A percentile compares a stretch with the other conserved stretches of the same genome.
Conservation (phyloP, 2,797 vertebrate genomes). For the Neoniphon sammara region DNA sequence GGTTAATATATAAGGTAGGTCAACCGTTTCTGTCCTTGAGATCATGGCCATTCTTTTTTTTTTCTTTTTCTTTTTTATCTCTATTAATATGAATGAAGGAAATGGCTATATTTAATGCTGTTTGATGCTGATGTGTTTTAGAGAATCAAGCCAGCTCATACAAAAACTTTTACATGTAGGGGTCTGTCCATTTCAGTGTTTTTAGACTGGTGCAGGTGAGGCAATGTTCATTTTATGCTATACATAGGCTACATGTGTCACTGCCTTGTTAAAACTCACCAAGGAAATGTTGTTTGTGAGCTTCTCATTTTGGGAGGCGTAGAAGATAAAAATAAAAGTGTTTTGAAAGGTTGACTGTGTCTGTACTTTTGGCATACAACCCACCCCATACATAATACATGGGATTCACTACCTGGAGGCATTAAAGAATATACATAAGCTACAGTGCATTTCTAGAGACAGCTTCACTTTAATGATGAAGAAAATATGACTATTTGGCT, state of each 20-base stretch:
- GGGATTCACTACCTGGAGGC: neutral
- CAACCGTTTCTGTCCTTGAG: constrained; percentile 61
- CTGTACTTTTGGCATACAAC: constrained; percentile 17
- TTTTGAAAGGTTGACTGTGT: constrained; percentile 72
- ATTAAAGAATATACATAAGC: too few relatives aligned
- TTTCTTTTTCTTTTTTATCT: too few relatives aligned
- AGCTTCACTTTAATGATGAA: neutral
- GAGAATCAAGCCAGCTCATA: constrained; percentile 63
- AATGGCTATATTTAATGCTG: constrained; percentile 72
- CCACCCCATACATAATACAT: neutral
- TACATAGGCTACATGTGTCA: constrained; percentile 71
- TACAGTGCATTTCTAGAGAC: neutral
- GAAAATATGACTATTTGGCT: neutral
- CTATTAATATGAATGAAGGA: constrained; percentile 72
- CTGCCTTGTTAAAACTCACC: constrained; percentile 79
- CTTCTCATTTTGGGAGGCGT: constrained; percentile 71
- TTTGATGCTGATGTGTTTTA: constrained; percentile 74
- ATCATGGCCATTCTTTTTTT: constrained; percentile 61
- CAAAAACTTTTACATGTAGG: constrained; percentile 67
- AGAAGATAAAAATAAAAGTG: constrained; percentile 78
- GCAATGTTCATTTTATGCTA: constrained; percentile 69
- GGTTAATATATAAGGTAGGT: constrained; percentile 68
- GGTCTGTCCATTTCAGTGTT: constrained; percentile 72
- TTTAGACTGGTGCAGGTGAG: constrained; percentile 72
- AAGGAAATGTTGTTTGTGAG: constrained; percentile 78